Evolutionary conservation across 2,888 invertebrate genomes (phyloP).

Genomic region (Synergus laeviventris): DNA sequence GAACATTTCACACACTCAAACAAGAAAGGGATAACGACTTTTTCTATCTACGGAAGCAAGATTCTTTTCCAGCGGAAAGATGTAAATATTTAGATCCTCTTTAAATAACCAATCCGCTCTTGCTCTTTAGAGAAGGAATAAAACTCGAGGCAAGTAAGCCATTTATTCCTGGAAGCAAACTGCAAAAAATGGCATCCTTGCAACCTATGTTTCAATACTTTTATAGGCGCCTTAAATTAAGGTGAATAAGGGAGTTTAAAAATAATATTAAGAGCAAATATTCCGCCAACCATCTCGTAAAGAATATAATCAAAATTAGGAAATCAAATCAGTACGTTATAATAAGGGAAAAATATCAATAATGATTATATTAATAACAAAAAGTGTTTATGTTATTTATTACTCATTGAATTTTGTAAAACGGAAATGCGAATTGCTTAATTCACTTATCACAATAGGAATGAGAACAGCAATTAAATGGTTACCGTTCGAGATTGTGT

Average conservation of each 20-base stretch:
- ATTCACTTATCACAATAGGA: not conserved
- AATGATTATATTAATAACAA: no score
- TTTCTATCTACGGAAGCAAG: constrained; percentile 5
- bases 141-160: not conserved
- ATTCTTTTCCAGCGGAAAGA: constrained; percentile 15
- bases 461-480: not conserved
- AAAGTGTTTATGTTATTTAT: not conserved
- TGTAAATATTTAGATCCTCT: constrained; percentile 20
- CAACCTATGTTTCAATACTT: not conserved
- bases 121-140: not conserved
- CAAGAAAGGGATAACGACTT: not conserved
- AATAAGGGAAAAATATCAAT: no score
- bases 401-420: not conserved
- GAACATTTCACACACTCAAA: constrained; percentile 11
- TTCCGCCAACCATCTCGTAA: no score
- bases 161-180: constrained; percentile 7
- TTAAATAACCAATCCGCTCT: constrained; percentile 23
- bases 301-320: no score
- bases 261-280: no score
- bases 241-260: not conserved
- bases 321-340: no score
- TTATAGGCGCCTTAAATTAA: not conserved
- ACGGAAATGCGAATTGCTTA: not conserved
- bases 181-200: not conserved
- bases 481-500: not conserved